These are phyloP conservation scores for Limenitis camilla DNA, from an alignment of 2,888 invertebrate species.

Conservation along the genomic window DNA sequence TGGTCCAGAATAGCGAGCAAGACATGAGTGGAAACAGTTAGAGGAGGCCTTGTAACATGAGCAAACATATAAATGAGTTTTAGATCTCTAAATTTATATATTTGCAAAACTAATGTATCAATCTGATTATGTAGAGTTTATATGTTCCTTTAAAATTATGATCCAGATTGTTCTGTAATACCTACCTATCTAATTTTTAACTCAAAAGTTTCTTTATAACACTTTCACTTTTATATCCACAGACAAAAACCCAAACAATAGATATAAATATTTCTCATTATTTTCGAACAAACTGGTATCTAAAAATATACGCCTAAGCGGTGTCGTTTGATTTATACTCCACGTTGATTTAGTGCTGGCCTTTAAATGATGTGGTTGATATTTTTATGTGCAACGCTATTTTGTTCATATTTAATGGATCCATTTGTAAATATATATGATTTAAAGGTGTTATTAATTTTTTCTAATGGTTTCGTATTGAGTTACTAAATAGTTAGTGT, in stretches of 20 bases:
- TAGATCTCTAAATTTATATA: no score
- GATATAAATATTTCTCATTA: neutral
- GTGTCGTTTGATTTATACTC: conserved; percentile 35
- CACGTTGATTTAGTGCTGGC: conserved; percentile 37
- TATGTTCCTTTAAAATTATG: no score
- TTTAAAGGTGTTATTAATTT: conserved; percentile 13
- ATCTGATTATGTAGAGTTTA: no score
- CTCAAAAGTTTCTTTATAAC: neutral
- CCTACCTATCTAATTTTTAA: no score
- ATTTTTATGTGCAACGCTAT: conserved; percentile 39
- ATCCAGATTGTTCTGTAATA: no score
- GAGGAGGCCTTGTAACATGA: no score
- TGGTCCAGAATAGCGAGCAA: no score
- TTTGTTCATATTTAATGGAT: conserved; percentile 23
- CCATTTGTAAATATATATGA: conserved; percentile 21
- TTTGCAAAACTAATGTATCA: no score
- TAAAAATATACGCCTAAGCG: conserved; percentile 1
- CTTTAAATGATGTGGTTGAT: conserved; percentile 39
- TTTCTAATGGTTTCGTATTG: conserved; percentile 5
- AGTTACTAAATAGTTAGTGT: neutral
- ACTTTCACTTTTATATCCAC: neutral
- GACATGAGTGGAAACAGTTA: no score
- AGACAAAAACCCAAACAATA: neutral
- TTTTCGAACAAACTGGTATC: neutral
- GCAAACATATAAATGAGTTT: no score